phyloP scores from a whole-genome alignment of 53 echinoderm and acorn worm species.

The Actinopyga echinites region DNA sequence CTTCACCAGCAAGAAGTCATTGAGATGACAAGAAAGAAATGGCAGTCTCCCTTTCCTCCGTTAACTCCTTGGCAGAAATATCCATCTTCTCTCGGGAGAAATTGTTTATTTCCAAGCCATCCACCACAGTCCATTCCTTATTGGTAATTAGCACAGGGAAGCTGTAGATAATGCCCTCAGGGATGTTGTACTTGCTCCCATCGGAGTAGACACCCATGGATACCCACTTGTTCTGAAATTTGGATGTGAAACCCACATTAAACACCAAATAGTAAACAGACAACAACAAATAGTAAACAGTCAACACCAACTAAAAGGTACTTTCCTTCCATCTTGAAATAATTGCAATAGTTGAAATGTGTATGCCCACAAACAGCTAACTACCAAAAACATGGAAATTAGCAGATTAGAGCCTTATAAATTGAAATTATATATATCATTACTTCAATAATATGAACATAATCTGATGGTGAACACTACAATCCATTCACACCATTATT shows the following conservation, averaged over 20 bases:
- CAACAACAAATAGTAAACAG: too few relatives aligned
- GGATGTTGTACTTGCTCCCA: constrained; percentile 66
- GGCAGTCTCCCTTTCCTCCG: constrained; percentile 72
- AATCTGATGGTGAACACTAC: too few relatives aligned
- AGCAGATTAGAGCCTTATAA: too few relatives aligned
- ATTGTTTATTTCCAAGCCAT: constrained; percentile 67
- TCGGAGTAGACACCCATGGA: constrained; percentile 87
- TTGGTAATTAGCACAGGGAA: constrained; percentile 69
- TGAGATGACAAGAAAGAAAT: constrained; percentile 41
- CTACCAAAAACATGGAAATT: too few relatives aligned
- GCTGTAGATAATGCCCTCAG: constrained; percentile 87
- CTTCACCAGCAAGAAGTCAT: constrained; percentile 65
- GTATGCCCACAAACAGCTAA: too few relatives aligned
- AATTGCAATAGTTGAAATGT: too few relatives aligned
- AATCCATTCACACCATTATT: too few relatives aligned
- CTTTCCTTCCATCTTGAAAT: too few relatives aligned
- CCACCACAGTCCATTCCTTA: constrained; percentile 69
- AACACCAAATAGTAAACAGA: not conserved
- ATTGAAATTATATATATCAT: too few relatives aligned
- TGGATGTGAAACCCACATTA: not conserved
- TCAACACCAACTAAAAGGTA: too few relatives aligned
- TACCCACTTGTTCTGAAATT: constrained; percentile 73
- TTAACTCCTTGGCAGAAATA: constrained; percentile 84
- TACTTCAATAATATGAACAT: too few relatives aligned
- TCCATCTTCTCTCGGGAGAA: constrained; percentile 95